Evolutionary conservation across 2,888 invertebrate species (phyloP).

Genomic region (Sclerodermus sp.): DNA sequence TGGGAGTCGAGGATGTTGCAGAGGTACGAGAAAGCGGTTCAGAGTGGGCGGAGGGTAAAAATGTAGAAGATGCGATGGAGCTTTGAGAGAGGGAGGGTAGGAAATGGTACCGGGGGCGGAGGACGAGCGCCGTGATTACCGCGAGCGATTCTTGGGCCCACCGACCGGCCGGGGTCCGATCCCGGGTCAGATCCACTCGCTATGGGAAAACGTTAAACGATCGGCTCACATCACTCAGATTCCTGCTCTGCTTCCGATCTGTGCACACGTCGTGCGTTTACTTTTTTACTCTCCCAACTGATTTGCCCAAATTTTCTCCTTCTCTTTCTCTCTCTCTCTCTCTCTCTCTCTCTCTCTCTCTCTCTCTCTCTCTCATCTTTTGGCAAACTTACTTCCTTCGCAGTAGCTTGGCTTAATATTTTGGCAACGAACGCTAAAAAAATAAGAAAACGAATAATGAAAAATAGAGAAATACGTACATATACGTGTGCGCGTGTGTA

Average conservation of each 20-base stretch:
- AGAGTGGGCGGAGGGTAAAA: too few species aligned
- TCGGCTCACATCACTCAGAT: constrained; percentile 57
- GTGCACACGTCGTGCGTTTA: too few species aligned
- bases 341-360: constrained; percentile 3
- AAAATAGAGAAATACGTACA: too few species aligned
- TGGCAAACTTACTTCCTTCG: constrained; percentile 9
- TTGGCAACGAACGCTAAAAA: too few species aligned
- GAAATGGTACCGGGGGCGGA: constrained; percentile 49
- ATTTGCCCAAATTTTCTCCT: too few species aligned
- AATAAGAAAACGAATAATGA: too few species aligned
- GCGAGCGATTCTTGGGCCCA: constrained; percentile 48
- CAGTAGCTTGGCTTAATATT: too few species aligned
- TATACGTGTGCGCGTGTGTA: too few species aligned
- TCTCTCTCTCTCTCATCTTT: constrained; percentile 8
- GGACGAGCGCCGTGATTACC: constrained; percentile 55
- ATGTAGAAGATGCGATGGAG: too few species aligned
- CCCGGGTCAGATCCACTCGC: constrained; percentile 55
- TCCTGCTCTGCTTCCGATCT: constrained; percentile 40
- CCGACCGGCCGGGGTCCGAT: constrained; percentile 48
- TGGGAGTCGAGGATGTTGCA: too few species aligned
- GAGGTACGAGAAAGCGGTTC: too few species aligned
- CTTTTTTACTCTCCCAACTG: too few species aligned
- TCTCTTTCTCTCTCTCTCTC: constrained; percentile 1
- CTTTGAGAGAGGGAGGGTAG: background rate
- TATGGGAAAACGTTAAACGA: constrained; percentile 58